A percentile compares a stretch with the other conserved stretches of the same genome.
Conservation (phyloP, 2,888 invertebrate genomes). For the Diabrotica balteata region DNA sequence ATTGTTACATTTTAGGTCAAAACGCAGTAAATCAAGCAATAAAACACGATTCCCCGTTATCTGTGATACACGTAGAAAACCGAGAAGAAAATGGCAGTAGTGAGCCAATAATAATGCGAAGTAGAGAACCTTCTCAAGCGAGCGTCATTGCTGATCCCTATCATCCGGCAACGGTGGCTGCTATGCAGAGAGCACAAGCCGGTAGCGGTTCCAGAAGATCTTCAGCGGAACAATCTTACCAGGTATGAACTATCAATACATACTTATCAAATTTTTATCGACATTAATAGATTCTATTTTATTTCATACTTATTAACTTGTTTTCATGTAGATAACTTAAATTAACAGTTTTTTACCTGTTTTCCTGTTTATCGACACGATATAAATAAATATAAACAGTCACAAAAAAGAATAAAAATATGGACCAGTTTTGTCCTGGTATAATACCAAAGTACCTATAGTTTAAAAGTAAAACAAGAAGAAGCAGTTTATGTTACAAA, state of each 20-base stretch:
- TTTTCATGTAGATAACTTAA: too few species aligned
- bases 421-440: too few species aligned
- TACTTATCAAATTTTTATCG: conserved; percentile 1
- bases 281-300: conserved; percentile 11
- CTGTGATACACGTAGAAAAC: conserved; percentile 60
- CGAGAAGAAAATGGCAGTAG: conserved; percentile 47
- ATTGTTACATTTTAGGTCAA: conserved; percentile 31
- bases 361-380: too few species aligned
- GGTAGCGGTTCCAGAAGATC: conserved; percentile 40
- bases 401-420: too few species aligned
- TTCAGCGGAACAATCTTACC: conserved; percentile 41
- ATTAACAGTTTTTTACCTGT: too few species aligned
- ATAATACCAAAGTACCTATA: too few species aligned
- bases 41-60: conserved; percentile 60
- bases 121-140: conserved; percentile 59
- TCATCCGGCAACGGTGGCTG: conserved; percentile 52
- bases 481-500: too few species aligned
- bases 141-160: conserved; percentile 67
- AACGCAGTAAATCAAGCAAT: conserved; percentile 53
- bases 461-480: too few species aligned
- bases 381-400: too few species aligned
- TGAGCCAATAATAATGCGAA: conserved; percentile 51
- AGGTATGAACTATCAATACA: background rate
- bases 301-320: background rate
- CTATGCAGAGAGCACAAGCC: conserved; percentile 22